Conservation (phyloP, 2,113 vertebrate genomes). For the Machaerirhynchus nigripectus region DNA sequence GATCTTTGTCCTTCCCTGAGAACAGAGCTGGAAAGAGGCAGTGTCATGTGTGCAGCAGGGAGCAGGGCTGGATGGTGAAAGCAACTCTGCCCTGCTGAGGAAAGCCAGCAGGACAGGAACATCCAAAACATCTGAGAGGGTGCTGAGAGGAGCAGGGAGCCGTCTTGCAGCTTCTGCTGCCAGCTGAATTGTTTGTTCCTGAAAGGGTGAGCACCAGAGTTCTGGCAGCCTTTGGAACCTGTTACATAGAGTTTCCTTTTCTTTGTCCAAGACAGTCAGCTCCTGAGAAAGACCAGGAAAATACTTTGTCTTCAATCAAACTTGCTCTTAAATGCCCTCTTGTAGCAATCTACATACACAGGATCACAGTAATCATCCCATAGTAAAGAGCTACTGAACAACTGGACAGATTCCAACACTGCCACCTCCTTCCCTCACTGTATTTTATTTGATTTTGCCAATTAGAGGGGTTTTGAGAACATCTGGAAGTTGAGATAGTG, state of each 20-base stretch:
- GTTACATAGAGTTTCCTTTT: background rate
- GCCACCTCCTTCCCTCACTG: background rate
- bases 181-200: background rate
- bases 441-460: background rate
- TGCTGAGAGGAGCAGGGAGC: background rate
- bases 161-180: background rate
- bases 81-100: background rate
- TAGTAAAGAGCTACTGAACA: background rate
- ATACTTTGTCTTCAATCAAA: background rate
- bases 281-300: background rate
- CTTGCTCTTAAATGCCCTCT: background rate
- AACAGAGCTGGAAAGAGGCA: background rate
- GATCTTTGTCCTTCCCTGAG: background rate
- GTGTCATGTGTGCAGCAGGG: rapidly evolving
- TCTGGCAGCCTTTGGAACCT: background rate
- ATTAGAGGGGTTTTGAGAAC: background rate
- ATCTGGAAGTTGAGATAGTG: background rate
- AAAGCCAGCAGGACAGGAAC: background rate
- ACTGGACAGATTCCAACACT: background rate
- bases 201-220: background rate
- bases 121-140: background rate
- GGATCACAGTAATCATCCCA: background rate
- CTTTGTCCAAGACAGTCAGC: background rate
- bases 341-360: background rate
- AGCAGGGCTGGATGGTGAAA: background rate